Evolutionary conservation across 2,113 vertebrate genomes (phyloP).

Genomic region (Polypterus bichir): DNA sequence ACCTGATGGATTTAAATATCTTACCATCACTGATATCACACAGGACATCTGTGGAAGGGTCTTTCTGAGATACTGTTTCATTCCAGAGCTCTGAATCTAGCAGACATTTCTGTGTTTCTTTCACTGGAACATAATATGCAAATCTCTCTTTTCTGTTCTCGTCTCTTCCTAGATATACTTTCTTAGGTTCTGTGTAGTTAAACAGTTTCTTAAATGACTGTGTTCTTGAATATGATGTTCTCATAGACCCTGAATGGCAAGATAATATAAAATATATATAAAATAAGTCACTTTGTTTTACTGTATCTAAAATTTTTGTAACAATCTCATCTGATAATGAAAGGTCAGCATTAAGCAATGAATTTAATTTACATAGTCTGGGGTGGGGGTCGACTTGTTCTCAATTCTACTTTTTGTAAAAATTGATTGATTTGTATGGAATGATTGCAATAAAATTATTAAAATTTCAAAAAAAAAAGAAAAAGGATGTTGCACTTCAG

Average conservation of each 20-base stretch:
- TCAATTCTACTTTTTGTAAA: too few species aligned
- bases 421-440: too few species aligned
- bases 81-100: constrained; percentile 12
- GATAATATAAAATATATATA: too few species aligned
- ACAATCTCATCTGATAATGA: constrained; percentile 17
- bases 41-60: constrained; percentile 8
- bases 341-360: constrained; percentile 9
- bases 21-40: constrained; percentile 19
- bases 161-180: constrained; percentile 15
- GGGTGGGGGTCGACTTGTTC: too few species aligned
- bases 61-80: constrained; percentile 6
- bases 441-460: too few species aligned
- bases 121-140: constrained; percentile 14
- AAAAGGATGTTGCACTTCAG: too few species aligned
- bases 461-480: too few species aligned
- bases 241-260: constrained; percentile 17
- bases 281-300: constrained; percentile 19
- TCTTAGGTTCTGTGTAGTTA: constrained; percentile 9
- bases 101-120: constrained; percentile 11
- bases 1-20: constrained; percentile 14
- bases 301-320: constrained; percentile 17
- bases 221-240: constrained; percentile 20
- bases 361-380: constrained; percentile 10
- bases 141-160: constrained; percentile 7
- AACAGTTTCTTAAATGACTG: neutral